A percentile compares a stretch with the other conserved stretches of the same genome.
Conservation (phyloP, 2,113 vertebrate species). For the Nothocercus julius region DNA sequence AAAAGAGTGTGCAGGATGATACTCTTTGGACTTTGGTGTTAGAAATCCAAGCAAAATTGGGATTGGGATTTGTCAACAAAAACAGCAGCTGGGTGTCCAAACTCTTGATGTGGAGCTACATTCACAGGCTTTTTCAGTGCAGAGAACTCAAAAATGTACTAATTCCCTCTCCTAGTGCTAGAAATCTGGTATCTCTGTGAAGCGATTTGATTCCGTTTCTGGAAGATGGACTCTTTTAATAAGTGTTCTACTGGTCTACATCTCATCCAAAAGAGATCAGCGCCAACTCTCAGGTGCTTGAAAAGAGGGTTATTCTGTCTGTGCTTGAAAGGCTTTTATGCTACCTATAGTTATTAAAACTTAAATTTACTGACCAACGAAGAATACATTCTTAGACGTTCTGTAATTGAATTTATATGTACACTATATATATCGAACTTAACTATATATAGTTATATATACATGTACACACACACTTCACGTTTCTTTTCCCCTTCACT, state of each 20-base stretch:
- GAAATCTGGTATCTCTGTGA: background rate
- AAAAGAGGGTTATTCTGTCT: background rate
- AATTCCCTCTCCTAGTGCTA: rapidly evolving
- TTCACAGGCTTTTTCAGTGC: background rate
- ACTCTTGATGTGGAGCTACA: background rate
- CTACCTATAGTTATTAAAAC: background rate
- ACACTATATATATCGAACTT: too few relatives aligned
- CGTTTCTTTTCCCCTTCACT: too few relatives aligned
- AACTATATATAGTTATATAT: too few relatives aligned
- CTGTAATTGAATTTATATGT: background rate
- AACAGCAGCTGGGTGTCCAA: background rate
- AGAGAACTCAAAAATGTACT: background rate
- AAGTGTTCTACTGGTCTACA: background rate
- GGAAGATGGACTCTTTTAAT: background rate
- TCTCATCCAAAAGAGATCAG: background rate
- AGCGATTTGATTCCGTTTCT: background rate
- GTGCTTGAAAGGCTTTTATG: background rate
- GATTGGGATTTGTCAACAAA: background rate
- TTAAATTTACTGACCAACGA: background rate
- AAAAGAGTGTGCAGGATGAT: background rate
- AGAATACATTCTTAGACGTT: background rate
- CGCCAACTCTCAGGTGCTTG: background rate
- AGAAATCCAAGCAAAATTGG: background rate
- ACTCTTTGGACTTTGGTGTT: background rate
- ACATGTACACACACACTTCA: too few relatives aligned